phyloP scores from a whole-genome alignment of 2,888 invertebrate species.

The Cryptus viduatorius region DNA sequence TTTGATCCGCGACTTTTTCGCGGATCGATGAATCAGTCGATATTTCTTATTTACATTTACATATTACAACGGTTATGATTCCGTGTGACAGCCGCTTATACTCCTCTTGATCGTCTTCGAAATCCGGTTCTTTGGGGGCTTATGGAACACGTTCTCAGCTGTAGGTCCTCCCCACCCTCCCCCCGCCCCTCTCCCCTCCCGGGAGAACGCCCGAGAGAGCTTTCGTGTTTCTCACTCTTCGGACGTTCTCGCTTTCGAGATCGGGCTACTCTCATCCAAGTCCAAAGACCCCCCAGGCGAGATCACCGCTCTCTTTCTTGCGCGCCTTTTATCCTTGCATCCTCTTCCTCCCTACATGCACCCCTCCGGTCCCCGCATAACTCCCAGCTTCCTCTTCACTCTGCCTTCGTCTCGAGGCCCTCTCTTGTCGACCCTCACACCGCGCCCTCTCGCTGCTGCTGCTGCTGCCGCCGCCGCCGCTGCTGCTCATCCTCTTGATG shows the following conservation, averaged over 20 bases:
- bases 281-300: constrained; percentile 78
- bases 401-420: constrained; percentile 54
- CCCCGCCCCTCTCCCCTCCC: no score
- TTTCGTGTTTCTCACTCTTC: constrained; percentile 46
- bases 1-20: constrained; percentile 28
- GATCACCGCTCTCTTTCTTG: constrained; percentile 75
- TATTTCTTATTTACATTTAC: not conserved
- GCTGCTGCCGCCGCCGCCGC: constrained; percentile 9
- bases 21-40: constrained; percentile 40
- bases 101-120: constrained; percentile 17
- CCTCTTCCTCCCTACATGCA: constrained; percentile 60
- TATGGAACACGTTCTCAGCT: constrained; percentile 39
- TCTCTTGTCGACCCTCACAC: constrained; percentile 30
- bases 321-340: constrained; percentile 75
- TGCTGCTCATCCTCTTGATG: constrained; percentile 48
- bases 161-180: constrained; percentile 6
- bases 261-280: constrained; percentile 63
- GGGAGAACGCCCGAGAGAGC: constrained; percentile 12
- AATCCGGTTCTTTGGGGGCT: constrained; percentile 46
- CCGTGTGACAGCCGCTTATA: constrained; percentile 35
- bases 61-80: constrained; percentile 22
- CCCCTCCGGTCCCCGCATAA: constrained; percentile 8
- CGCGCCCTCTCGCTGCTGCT: constrained; percentile 22
- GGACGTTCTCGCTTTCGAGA: constrained; percentile 48
- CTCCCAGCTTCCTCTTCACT: constrained; percentile 70